Evolutionary conservation across 1,140 invertebrate species (phyloP), one percentile per base, ranked within the genome.

Genomic region (Mactra quadrangularis): DNA sequence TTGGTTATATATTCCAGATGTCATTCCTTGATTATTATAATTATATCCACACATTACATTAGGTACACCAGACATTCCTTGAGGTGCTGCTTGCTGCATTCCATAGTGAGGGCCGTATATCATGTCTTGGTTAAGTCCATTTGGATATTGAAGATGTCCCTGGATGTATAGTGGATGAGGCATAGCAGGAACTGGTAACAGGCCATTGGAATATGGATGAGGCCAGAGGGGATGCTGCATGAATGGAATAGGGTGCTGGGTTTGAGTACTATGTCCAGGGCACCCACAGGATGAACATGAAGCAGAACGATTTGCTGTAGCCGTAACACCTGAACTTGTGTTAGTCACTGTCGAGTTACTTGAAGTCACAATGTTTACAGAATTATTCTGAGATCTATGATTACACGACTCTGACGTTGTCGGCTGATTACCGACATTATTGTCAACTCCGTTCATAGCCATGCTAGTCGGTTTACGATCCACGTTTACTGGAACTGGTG

Each of bases 121-220:
- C 35, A 76, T n/a, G 0, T 78, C 76, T 25, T 52, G 60, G 57
- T 35, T 78, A 17, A 78, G 19, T 33, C 76, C 76, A 33, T 78
- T 78, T n/a, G 50, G 62, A 55, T 68, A 53, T 0, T 19, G 41
- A 2, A 38, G 2, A 33, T 52, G 60, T 9, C 13, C 17, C 17
- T 60, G 35, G 22, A 13, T 15, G 13, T 38, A 57, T 1, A 38
- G 15, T 35, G 33, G 50, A 19, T 52, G 70, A 47, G 35, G 35
- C n/a, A 31, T 25, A n/a, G 25, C 45, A 50, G 29, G 60, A 25
- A 57, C 31, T 60, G 72, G 72, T 22, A 76, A 1, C 27, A 76
- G 2, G 53, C 52, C 53, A 41, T 59, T 75, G 19, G 47, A n/a
- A 25, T 75, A 75, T 4, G 52, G 71, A 3, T 33, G 13, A 13